These are phyloP conservation scores for Grammomys surdaster DNA, from an alignment of 2,113 vertebrate genomes.

Conservation along the genomic window DNA sequence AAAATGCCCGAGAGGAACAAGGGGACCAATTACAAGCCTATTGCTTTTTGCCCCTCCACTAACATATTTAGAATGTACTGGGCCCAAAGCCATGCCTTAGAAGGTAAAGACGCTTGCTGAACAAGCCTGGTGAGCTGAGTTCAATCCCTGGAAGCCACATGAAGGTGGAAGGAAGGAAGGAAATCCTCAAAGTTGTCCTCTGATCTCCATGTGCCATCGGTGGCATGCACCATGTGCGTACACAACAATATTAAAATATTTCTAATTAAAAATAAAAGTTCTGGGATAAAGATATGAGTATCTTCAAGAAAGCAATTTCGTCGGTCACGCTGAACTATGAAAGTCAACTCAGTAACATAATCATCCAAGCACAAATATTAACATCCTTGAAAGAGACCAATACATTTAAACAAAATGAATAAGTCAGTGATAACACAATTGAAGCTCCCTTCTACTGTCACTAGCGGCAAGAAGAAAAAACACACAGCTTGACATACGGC, in stretches of 20 bases:
- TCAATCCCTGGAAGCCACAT: background rate
- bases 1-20: background rate
- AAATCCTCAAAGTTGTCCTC: background rate
- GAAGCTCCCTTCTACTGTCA: conserved; percentile 26
- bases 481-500: conserved; percentile 2
- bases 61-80: background rate
- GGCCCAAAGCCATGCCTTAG: background rate
- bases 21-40: background rate
- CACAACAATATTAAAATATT: background rate
- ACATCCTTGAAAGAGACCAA: conserved; percentile 28
- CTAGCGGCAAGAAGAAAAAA: conserved; percentile 23
- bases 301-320: background rate
- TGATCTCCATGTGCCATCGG: background rate
- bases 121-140: background rate
- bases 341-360: conserved; percentile 30
- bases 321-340: background rate
- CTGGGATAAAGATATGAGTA: background rate
- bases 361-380: background rate
- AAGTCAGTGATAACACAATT: background rate
- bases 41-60: background rate
- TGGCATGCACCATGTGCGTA: background rate
- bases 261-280: background rate
- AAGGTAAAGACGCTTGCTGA: no score
- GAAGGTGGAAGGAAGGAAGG: background rate
- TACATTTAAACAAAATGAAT: conserved; percentile 29